Evolutionary conservation across 2,113 vertebrate genomes (phyloP), one percentile per base, ranked within the genome.

Genomic region (Cephalopholis sonnerati): DNA sequence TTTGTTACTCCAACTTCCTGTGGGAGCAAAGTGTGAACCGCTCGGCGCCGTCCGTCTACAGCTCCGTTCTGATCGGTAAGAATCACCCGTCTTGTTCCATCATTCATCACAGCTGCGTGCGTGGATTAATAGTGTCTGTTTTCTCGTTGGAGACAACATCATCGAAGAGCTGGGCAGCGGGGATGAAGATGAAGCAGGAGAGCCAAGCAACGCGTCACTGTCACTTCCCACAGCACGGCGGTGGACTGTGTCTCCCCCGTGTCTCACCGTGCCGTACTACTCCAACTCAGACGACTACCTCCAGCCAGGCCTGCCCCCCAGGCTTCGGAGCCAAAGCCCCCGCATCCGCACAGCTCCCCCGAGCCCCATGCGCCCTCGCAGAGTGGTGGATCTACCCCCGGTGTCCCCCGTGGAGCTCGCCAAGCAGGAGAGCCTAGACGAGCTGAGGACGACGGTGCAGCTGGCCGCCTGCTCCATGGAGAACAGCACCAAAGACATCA

Each of bases 31-130:
- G 76, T n/a, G 39, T 88, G 62, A 90, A 86, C 76, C 86, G 51
- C 51, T 93, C 92, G 0, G 48, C 84, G 1, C 90, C 92, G 4
- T 88, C 91, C 0, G 83, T 89, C 63, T 93, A 81, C 90, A 82
- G 81, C 72, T 91, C 93, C 0, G 55, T 92, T 9, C n/a, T 89
- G n/a, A 88, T 93, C n/a, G 93, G 94, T 95, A 94, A 94, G 92
- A 83, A 0, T 54, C 68, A 51, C 20, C n/a, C n/a, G 18, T 67
- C 61, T 32, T 77, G 69, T 5, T 69, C 41, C 65, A 53, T 81
- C 68, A 16, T 36, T 44, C 59, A 68, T 83, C 84, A 27, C 75
- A 59, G 54, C 68, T 7, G 22, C 57, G 15, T n/a, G 51, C 46
- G 11, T 50, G 32, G 70, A 82, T 83, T 81, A 68, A 82, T 20